Percentiles rank a stretch among this genome's conserved stretches.
Conservation (phyloP, 2,113 vertebrate genomes). For the Melanocharis versteri region DNA sequence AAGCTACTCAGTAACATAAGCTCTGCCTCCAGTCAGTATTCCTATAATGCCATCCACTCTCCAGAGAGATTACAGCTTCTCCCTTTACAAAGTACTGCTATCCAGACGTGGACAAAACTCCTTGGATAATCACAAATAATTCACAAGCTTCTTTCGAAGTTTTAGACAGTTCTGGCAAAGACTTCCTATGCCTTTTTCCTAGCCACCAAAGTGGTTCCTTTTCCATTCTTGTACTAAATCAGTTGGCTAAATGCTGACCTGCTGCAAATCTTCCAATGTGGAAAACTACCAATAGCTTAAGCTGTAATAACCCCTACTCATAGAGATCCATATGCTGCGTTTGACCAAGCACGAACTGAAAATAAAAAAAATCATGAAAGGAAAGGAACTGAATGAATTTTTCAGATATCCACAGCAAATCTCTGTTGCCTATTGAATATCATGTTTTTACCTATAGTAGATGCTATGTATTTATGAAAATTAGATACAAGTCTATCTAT, state of each 20-base stretch:
- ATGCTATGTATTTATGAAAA: neutral
- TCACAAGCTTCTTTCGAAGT: neutral
- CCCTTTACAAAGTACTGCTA: neutral
- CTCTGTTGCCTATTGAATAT: neutral
- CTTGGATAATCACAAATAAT: neutral
- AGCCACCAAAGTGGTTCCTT: neutral
- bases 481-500: neutral
- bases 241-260: neutral
- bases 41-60: neutral
- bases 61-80: neutral
- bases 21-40: neutral
- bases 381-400: neutral
- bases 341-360: neutral
- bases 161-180: neutral
- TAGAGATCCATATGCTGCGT: neutral
- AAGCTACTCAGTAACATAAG: neutral
- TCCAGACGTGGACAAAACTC: neutral
- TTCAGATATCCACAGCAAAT: neutral
- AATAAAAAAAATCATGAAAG: neutral
- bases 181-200: neutral
- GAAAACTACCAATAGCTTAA: neutral
- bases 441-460: neutral
- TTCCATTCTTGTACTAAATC: neutral
- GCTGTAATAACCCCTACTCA: neutral
- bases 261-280: neutral